Percentiles rank a stretch among this genome's conserved stretches.
These are phyloP conservation scores for Tupaia tana DNA, from an alignment of 2,113 vertebrate genomes.

Conservation along the genomic window DNA sequence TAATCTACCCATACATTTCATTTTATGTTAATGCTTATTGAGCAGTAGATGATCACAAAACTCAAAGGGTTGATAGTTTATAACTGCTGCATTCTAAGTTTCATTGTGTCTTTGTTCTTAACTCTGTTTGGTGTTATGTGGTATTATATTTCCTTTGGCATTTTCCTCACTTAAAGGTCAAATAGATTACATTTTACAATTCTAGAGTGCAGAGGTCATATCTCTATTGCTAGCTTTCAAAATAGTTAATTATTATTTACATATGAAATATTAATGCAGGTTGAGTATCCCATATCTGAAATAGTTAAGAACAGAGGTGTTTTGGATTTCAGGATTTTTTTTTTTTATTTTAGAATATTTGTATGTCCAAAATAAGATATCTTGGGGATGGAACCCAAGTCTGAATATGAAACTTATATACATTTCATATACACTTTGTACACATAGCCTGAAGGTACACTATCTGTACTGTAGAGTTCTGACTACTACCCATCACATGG, in stretches of 20 bases:
- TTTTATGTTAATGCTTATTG: constrained; percentile 33
- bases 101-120: background rate
- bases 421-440: too few relatives aligned
- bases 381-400: too few relatives aligned
- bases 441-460: too few relatives aligned
- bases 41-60: background rate
- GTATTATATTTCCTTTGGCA: background rate
- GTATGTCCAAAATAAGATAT: too few relatives aligned
- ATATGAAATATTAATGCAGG: background rate
- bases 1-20: constrained; percentile 8
- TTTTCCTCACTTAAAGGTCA: constrained; percentile 28
- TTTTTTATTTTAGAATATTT: too few relatives aligned
- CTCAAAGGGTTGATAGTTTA: background rate
- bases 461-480: too few relatives aligned
- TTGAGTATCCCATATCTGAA: too few relatives aligned
- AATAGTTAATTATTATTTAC: constrained; percentile 43
- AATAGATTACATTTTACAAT: background rate
- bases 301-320: too few relatives aligned
- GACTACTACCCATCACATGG: too few relatives aligned
- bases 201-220: background rate
- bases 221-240: constrained; percentile 11
- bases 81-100: background rate
- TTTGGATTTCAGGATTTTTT: too few relatives aligned
- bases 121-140: background rate
- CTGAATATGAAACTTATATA: too few relatives aligned